These are phyloP conservation scores for Falco biarmicus DNA, from an alignment of 2,797 vertebrate species.

Conservation along the genomic window DNA sequence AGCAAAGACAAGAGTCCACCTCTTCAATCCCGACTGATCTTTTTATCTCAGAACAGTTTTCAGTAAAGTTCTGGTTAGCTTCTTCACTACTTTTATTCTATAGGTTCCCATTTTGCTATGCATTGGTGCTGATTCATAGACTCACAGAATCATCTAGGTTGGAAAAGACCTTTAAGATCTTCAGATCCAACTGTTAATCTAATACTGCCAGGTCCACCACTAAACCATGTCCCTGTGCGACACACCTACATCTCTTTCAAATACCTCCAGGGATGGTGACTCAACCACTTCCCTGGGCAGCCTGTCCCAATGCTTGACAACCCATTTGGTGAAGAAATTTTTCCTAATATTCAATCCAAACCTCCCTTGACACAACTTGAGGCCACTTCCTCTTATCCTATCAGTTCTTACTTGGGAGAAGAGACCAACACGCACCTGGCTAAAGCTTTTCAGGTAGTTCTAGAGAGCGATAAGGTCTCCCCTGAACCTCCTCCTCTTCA, in stretches of 20 bases:
- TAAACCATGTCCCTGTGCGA: neutral
- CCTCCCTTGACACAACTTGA: too few relatives aligned
- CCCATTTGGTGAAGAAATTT: too few relatives aligned
- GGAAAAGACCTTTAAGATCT: neutral
- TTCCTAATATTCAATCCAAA: too few relatives aligned
- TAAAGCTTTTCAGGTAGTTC: too few relatives aligned
- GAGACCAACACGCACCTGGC: too few relatives aligned
- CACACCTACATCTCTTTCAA: neutral
- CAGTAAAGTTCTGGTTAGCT: neutral
- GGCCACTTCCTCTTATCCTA: too few relatives aligned
- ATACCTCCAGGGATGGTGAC: neutral
- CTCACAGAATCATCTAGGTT: neutral
- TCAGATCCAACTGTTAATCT: neutral
- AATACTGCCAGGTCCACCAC: neutral
- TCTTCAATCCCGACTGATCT: neutral
- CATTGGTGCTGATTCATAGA: neutral
- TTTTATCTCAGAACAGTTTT: neutral
- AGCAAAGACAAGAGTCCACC: neutral
- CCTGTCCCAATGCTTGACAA: too few relatives aligned
- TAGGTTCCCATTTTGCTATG: neutral
- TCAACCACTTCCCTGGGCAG: neutral
- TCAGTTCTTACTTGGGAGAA: too few relatives aligned
- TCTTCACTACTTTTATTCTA: neutral
- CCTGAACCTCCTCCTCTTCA: neutral
- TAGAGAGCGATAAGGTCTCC: neutral